Evolutionary conservation across 2,888 invertebrate species (phyloP).

Genomic region (Penaeus monodon): DNA sequence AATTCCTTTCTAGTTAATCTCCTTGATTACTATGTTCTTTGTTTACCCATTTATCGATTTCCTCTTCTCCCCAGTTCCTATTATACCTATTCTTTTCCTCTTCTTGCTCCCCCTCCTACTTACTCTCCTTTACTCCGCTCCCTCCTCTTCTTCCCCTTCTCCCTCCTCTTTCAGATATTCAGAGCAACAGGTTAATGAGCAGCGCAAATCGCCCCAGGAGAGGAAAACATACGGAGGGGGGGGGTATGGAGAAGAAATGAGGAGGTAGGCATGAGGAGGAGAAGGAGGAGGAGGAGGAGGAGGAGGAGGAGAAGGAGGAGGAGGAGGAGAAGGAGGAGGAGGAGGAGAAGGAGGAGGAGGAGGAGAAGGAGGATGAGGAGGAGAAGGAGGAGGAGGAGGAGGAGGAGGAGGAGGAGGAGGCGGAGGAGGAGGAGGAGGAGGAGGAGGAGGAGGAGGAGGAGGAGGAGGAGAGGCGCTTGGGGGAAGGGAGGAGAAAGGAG

Average conservation of each 20-base stretch:
- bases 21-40: too few species aligned
- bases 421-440: neutral
- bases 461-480: too few species aligned
- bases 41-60: too few species aligned
- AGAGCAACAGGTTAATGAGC: neutral
- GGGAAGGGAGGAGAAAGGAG: too few species aligned
- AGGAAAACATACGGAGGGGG: neutral
- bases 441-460: neutral
- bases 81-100: too few species aligned
- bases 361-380: neutral
- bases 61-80: too few species aligned
- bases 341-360: neutral
- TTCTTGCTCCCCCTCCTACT: too few species aligned
- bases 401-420: neutral
- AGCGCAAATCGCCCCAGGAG: neutral
- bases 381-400: neutral
- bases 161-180: neutral
- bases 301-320: neutral
- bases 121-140: neutral
- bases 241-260: too few species aligned
- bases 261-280: neutral
- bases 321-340: neutral
- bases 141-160: neutral
- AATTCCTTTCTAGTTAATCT: too few species aligned
- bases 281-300: neutral